These are phyloP conservation scores for Monoplex corrugatus DNA, from an alignment of 2,888 invertebrate genomes.

Conservation along the genomic window DNA sequence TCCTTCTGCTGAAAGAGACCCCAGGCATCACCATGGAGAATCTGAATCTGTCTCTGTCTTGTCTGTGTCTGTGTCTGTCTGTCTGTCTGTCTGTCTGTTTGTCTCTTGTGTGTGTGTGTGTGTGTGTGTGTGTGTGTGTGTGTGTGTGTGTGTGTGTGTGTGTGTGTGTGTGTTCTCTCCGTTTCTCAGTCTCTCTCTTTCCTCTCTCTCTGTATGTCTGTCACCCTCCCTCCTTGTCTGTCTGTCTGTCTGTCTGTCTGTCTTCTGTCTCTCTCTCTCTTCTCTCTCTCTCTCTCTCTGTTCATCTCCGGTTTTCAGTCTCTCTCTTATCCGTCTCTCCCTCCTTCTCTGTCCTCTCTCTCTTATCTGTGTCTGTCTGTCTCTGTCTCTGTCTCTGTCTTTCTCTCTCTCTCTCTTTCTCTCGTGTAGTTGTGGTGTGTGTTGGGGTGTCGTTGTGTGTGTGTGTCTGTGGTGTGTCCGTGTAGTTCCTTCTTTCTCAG, in stretches of 20 bases:
- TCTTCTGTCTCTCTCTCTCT: not conserved
- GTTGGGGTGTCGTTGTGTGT: too few species aligned
- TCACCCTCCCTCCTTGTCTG: too few species aligned
- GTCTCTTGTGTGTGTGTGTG: not conserved
- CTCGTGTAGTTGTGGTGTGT: too few species aligned
- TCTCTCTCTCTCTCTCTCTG: constrained; percentile 1
- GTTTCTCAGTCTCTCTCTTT: not conserved
- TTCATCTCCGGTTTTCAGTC: not conserved
- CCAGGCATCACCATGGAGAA: too few species aligned
- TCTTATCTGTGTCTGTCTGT: not conserved
- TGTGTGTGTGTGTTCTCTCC: constrained; percentile 11
- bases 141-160: not conserved
- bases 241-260: too few species aligned
- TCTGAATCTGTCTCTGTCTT: not conserved
- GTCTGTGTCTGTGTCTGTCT: not conserved
- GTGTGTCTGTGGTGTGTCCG: too few species aligned
- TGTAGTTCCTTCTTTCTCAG: too few species aligned
- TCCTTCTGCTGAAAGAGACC: too few species aligned
- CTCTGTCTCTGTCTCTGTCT: not conserved
- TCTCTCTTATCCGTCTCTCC: not conserved
- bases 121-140: too few species aligned
- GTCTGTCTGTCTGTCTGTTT: not conserved
- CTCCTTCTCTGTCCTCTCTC: constrained; percentile 17
- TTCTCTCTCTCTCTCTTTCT: not conserved
- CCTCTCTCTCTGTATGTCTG: not conserved